Conservation (phyloP, 2,797 vertebrate species). For the Vultur gryphus region DNA sequence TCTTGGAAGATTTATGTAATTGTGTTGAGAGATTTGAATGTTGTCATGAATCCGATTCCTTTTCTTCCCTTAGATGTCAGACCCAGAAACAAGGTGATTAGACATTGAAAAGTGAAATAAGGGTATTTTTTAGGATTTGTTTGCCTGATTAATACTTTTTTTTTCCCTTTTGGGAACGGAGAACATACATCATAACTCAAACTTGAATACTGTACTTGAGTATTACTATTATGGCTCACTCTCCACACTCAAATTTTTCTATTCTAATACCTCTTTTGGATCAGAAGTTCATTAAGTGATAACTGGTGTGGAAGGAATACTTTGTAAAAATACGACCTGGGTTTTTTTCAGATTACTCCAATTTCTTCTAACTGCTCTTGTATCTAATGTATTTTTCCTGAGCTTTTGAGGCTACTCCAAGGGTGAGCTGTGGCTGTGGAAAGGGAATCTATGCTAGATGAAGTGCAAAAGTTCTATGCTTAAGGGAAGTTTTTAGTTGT, state of each 20-base stretch:
- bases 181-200: not conserved
- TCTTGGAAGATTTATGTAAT: not conserved
- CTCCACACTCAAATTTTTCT: not conserved
- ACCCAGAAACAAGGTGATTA: not conserved
- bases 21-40: not conserved
- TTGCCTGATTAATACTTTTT: not conserved
- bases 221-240: not conserved
- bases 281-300: not conserved
- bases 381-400: not conserved
- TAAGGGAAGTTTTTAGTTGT: not conserved
- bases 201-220: not conserved
- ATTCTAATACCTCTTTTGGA: not conserved
- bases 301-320: not conserved
- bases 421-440: not conserved
- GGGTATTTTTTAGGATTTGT: not conserved
- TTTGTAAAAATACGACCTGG: not conserved
- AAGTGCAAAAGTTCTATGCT: not conserved
- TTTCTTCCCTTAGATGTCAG: not conserved
- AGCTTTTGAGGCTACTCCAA: not conserved
- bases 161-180: not conserved
- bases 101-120: not conserved
- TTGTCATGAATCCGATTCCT: not conserved
- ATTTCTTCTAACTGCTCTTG: not conserved
- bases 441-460: not conserved
- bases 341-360: not conserved